Evolutionary conservation across 2,888 invertebrate species (phyloP).

Genomic region (Deroplatys truncata): DNA sequence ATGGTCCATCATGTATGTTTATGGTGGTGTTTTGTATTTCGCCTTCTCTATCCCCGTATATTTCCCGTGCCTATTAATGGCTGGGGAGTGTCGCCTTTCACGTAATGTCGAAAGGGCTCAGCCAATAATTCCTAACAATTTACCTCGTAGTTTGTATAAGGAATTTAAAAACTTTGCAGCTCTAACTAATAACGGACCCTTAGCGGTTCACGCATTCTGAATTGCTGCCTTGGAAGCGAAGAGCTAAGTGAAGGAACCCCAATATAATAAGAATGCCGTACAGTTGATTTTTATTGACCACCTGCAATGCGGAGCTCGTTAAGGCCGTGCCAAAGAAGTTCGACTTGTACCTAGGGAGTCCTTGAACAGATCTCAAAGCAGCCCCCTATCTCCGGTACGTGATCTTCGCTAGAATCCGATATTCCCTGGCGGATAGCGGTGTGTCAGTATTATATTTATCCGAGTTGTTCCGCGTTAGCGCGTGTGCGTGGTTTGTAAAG

Average conservation of each 20-base stretch:
- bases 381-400: not conserved
- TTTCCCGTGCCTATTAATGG: too few species aligned
- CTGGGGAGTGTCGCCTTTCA: too few species aligned
- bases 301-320: not conserved
- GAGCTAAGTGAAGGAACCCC: not conserved
- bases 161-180: too few species aligned
- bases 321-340: not conserved
- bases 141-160: too few species aligned
- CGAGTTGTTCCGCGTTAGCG: not conserved
- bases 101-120: too few species aligned
- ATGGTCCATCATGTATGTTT: too few species aligned
- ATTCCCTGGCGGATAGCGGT: not conserved
- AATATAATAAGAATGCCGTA: not conserved
- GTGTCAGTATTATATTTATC: not conserved
- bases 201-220: too few species aligned
- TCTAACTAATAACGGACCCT: too few species aligned
- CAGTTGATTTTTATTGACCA: not conserved
- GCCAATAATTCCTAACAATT: too few species aligned
- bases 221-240: too few species aligned
- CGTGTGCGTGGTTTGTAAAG: not conserved
- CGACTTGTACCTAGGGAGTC: not conserved
- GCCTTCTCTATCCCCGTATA: too few species aligned
- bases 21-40: too few species aligned
- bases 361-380: not conserved
- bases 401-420: not conserved